Evolutionary conservation across 2,797 vertebrate genomes (phyloP).

Genomic region (Peromyscus attwateri): DNA sequence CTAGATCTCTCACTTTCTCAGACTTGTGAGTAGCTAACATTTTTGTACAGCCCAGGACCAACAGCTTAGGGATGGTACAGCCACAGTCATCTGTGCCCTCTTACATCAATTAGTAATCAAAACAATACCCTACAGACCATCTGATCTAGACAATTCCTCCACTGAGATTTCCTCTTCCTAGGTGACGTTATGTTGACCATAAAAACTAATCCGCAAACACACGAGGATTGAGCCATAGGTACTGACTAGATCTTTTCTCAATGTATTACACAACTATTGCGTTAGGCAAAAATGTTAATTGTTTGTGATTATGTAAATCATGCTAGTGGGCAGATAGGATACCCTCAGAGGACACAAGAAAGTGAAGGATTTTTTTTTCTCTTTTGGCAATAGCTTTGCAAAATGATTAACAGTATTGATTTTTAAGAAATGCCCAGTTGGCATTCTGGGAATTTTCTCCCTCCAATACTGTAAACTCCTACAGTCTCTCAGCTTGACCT

Average conservation of each 20-base stretch:
- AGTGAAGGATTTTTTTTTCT: background rate
- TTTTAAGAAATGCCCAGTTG: conserved; percentile 44
- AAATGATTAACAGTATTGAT: background rate
- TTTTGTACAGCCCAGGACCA: background rate
- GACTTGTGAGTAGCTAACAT: background rate
- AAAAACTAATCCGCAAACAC: background rate
- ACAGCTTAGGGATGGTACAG: background rate
- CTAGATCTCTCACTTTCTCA: background rate
- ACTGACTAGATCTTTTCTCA: background rate
- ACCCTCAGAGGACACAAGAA: background rate
- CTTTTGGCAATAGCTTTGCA: conserved; percentile 23
- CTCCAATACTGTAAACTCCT: background rate
- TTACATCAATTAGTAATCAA: background rate
- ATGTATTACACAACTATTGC: background rate
- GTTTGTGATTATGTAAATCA: background rate
- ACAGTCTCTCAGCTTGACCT: background rate
- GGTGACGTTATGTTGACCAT: background rate
- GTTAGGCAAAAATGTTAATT: background rate
- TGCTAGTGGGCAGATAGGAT: background rate
- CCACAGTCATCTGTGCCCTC: background rate
- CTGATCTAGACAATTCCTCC: background rate
- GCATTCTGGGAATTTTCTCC: background rate
- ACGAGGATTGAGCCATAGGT: background rate
- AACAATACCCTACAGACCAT: background rate
- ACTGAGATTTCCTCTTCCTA: background rate